Evolutionary conservation across 2,113 vertebrate species (phyloP).

Genomic region (Mirza zaza): DNA sequence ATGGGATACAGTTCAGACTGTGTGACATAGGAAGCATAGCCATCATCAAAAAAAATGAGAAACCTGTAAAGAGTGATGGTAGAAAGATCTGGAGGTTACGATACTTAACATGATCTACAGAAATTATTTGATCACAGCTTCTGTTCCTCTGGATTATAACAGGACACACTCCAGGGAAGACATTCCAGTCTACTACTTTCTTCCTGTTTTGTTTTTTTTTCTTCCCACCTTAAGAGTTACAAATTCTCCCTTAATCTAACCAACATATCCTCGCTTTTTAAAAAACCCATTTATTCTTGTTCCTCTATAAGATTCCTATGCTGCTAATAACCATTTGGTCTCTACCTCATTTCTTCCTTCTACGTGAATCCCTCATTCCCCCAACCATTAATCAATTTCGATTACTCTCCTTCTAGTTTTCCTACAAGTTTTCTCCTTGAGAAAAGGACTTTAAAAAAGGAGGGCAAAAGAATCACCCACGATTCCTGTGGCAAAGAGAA

Average conservation of each 20-base stretch:
- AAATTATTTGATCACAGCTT: neutral
- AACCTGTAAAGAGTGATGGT: slow-evolving; percentile 85
- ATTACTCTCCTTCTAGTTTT: neutral
- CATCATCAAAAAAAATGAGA: slow-evolving; percentile 98
- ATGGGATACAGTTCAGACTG: slow-evolving; percentile 94
- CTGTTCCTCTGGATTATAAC: neutral
- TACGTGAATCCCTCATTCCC: neutral
- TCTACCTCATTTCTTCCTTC: neutral
- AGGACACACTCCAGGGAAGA: neutral
- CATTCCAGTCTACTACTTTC: neutral
- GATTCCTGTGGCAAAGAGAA: neutral
- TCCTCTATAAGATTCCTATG: neutral
- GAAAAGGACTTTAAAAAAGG: neutral
- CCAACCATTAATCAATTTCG: neutral
- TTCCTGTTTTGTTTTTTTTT: neutral
- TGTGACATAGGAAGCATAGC: slow-evolving; percentile 96
- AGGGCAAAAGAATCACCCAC: neutral
- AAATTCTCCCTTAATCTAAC: neutral
- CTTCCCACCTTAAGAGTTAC: neutral
- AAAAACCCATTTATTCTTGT: slow-evolving; percentile 19
- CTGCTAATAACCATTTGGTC: neutral
- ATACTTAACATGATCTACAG: neutral
- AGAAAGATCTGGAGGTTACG: neutral
- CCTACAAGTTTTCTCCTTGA: neutral
- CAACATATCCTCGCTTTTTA: neutral